Evolutionary conservation across 2,113 vertebrate genomes (phyloP).

Genomic region (Zosterops pallidus): DNA sequence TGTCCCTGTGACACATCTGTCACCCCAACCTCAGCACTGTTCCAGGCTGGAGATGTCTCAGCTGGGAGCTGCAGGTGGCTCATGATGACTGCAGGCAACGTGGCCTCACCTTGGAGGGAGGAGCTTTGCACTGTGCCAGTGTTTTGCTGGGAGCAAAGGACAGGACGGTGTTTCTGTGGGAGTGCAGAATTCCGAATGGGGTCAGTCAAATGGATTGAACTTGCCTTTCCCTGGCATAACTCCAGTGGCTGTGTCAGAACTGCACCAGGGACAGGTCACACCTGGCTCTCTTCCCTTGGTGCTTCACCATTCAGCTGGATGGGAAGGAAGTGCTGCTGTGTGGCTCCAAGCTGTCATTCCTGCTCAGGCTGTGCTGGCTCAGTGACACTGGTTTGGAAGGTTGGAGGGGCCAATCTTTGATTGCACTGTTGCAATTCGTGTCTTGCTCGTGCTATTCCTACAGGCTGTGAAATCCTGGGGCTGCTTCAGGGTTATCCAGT

Average conservation of each 20-base stretch:
- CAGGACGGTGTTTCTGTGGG: neutral
- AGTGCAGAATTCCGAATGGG: neutral
- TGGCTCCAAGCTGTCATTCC: neutral
- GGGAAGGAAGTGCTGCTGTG: neutral
- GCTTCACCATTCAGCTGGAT: neutral
- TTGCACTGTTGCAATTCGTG: neutral
- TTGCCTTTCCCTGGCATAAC: neutral
- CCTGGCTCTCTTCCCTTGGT: neutral
- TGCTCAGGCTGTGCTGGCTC: slow-evolving; percentile 4
- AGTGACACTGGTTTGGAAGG: neutral
- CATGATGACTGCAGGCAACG: accelerated
- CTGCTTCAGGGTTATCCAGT: neutral
- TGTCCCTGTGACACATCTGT: accelerated
- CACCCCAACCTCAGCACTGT: neutral
- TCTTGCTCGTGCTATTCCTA: neutral
- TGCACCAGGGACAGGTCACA: slow-evolving; percentile 25
- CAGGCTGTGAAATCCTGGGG: neutral
- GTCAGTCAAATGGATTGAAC: neutral
- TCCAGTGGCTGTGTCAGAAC: neutral
- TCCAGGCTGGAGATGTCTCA: neutral
- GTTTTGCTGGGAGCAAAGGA: neutral
- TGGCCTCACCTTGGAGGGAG: neutral
- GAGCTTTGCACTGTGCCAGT: neutral
- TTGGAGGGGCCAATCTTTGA: neutral
- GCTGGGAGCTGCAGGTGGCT: accelerated